Evolutionary conservation across 2,113 vertebrate genomes (phyloP).

Genomic region (Lophura nycthemera): DNA sequence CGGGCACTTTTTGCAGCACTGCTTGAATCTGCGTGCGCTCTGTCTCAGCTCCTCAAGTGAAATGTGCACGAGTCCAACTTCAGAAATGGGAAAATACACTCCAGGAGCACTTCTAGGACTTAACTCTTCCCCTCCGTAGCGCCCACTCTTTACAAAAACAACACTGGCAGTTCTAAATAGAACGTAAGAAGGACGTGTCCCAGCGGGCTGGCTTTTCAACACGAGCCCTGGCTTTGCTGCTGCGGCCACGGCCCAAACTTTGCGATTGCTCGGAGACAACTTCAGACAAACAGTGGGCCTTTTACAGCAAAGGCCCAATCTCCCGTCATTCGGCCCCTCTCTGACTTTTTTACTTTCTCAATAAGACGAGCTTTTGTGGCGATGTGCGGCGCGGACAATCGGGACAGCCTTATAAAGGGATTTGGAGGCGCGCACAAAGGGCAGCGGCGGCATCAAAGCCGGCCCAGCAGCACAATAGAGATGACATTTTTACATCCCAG

Average conservation of each 20-base stretch:
- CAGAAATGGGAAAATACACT: background rate
- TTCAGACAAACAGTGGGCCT: slow-evolving; percentile 38
- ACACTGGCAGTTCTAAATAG: background rate
- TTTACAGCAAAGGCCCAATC: slow-evolving; percentile 52
- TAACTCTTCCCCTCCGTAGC: background rate
- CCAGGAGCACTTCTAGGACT: background rate
- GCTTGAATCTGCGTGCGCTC: background rate
- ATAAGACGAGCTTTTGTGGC: slow-evolving; percentile 48
- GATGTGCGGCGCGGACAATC: slow-evolving; percentile 69
- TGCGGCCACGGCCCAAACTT: fast-evolving
- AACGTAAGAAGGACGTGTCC: background rate
- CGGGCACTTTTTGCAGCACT: background rate
- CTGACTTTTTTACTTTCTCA: slow-evolving; percentile 71
- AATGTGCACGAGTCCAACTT: background rate
- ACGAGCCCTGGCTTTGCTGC: background rate
- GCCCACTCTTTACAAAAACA: fast-evolving
- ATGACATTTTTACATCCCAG: slow-evolving; percentile 88
- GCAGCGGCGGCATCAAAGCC: slow-evolving; percentile 82
- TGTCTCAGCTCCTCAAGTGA: background rate
- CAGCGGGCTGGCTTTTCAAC: background rate
- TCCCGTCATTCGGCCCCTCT: slow-evolving; percentile 56
- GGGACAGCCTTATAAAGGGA: slow-evolving; percentile 84
- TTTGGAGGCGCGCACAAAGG: slow-evolving; percentile 82
- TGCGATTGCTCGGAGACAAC: background rate
- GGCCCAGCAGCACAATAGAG: slow-evolving; percentile 79